These are phyloP conservation scores for Octodon degus DNA, from an alignment of 2,113 vertebrate genomes.

Conservation along the genomic window DNA sequence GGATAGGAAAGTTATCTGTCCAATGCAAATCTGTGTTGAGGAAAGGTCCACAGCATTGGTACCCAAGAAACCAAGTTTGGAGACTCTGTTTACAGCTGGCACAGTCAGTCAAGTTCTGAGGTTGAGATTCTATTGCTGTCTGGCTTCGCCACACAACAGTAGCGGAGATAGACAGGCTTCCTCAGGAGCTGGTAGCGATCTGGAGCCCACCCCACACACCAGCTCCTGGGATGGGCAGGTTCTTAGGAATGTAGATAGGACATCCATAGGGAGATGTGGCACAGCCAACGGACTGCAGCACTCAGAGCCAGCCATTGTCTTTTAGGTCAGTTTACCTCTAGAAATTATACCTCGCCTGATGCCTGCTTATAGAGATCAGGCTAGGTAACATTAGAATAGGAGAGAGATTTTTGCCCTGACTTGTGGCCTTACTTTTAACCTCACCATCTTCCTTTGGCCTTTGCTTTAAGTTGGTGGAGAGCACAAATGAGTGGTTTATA, in stretches of 20 bases:
- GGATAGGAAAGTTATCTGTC: background rate
- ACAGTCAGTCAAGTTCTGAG: background rate
- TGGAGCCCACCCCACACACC: background rate
- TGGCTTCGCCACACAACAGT: background rate
- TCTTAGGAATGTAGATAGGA: constrained; percentile 41
- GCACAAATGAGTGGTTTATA: background rate
- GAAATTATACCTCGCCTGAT: background rate
- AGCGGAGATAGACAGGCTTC: constrained; percentile 33
- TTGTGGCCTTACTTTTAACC: background rate
- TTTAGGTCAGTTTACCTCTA: constrained; percentile 33
- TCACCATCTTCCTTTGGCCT: background rate
- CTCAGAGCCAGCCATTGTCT: background rate
- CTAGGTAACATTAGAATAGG: background rate
- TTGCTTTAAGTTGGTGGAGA: constrained; percentile 43
- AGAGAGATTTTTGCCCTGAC: background rate
- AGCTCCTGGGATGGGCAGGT: constrained; percentile 13
- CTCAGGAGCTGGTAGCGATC: constrained; percentile 1
- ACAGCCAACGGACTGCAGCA: background rate
- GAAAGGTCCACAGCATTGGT: background rate
- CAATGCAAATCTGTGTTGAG: background rate
- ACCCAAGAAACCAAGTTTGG: background rate
- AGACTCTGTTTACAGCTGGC: background rate
- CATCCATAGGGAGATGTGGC: background rate
- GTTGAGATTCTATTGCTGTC: background rate
- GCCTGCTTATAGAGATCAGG: background rate